Evolutionary conservation across 2,797 vertebrate genomes (phyloP).

Genomic region (Poecilia gillii): DNA sequence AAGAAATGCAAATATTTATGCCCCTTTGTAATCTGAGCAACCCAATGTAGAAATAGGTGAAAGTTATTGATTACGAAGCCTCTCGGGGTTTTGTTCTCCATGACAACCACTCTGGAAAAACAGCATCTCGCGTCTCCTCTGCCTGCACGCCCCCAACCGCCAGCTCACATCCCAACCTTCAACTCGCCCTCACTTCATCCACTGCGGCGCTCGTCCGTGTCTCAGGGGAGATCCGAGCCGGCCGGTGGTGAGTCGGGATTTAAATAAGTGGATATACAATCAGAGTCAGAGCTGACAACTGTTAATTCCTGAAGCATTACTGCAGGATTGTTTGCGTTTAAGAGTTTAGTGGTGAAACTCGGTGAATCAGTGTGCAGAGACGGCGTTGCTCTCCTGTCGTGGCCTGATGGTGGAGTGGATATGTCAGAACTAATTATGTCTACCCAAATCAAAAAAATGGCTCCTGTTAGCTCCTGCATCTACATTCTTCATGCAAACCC

Average conservation of each 20-base stretch:
- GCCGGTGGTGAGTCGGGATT: background rate
- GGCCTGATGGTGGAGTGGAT: constrained; percentile 44
- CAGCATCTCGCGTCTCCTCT: constrained; percentile 38
- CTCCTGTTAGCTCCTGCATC: constrained; percentile 43
- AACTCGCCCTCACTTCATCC: constrained; percentile 9
- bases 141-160: constrained; percentile 13
- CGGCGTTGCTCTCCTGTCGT: constrained; percentile 23
- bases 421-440: constrained; percentile 57
- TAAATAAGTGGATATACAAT: background rate
- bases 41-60: constrained; percentile 52
- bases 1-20: constrained; percentile 14
- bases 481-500: constrained; percentile 25
- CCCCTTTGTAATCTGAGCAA: constrained; percentile 28
- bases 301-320: constrained; percentile 27
- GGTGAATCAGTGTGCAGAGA: constrained; percentile 44
- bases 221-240: background rate
- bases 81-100: constrained; percentile 48
- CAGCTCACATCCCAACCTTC: constrained; percentile 33
- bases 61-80: constrained; percentile 56
- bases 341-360: constrained; percentile 37
- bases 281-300: constrained; percentile 14
- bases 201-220: background rate
- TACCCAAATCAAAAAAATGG: constrained; percentile 60
- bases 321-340: constrained; percentile 47
- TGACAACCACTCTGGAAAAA: constrained; percentile 49